Evolutionary conservation across 2,113 vertebrate species (phyloP).

Genomic region (Atlantisia rogersi): DNA sequence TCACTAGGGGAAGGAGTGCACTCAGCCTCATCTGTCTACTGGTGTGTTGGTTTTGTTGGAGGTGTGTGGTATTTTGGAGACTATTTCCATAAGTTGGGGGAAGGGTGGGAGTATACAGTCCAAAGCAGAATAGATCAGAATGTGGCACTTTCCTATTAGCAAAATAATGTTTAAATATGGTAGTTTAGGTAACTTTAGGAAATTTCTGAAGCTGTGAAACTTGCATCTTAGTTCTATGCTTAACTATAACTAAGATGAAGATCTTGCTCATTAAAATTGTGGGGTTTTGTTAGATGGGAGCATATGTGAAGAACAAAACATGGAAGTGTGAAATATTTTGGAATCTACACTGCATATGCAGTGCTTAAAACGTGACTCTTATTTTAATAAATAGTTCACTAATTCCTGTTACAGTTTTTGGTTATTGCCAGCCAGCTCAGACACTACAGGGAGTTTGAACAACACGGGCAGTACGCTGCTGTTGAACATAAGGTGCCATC

Average conservation of each 20-base stretch:
- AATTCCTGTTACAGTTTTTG: background rate
- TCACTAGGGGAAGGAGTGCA: background rate
- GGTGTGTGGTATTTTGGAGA: background rate
- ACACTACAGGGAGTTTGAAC: background rate
- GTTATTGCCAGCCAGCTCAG: background rate
- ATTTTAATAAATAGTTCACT: background rate
- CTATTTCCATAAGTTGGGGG: background rate
- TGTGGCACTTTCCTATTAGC: background rate
- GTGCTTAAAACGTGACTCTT: background rate
- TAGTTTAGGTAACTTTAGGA: background rate
- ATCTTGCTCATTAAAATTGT: background rate
- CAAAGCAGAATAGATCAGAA: background rate
- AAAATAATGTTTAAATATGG: background rate
- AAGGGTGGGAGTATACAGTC: background rate
- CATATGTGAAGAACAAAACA: background rate
- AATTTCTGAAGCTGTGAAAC: background rate
- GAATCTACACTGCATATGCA: background rate
- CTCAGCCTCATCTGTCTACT: background rate
- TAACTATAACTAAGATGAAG: background rate
- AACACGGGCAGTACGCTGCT: accelerated
- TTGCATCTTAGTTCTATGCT: background rate
- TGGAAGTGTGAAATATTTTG: background rate
- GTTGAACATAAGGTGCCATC: background rate
- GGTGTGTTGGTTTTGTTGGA: background rate
- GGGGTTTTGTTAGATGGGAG: background rate